Percentiles rank a stretch among this genome's conserved stretches.
Conservation (phyloP, 2,113 vertebrate genomes). For the Hassar affinis region DNA sequence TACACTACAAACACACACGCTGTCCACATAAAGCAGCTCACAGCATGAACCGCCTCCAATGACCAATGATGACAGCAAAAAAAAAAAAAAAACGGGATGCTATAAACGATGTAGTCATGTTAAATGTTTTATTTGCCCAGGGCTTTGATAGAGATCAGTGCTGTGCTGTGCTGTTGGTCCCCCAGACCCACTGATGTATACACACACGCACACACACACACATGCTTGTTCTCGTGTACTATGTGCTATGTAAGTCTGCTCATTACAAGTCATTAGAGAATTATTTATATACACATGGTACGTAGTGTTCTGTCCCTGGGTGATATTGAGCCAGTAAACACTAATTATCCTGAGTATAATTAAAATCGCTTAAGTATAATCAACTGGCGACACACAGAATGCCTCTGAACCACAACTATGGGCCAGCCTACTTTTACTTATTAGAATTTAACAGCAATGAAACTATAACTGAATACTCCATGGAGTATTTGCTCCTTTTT, state of each 20-base stretch:
- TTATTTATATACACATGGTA: neutral
- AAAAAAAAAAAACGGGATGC: too few species aligned
- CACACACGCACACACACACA: constrained; percentile 18
- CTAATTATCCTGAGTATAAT: constrained; percentile 13
- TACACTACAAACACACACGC: constrained; percentile 14
- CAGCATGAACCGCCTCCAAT: neutral
- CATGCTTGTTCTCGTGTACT: neutral
- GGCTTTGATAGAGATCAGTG: neutral
- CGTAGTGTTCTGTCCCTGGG: neutral
- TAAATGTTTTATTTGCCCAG: neutral
- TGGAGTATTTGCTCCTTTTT: neutral
- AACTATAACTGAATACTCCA: neutral
- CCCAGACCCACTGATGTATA: neutral
- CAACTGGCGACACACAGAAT: constrained; percentile 15
- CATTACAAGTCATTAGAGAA: constrained; percentile 9
- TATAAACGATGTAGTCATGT: neutral
- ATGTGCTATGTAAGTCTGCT: neutral
- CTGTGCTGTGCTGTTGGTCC: neutral
- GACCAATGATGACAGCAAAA: neutral
- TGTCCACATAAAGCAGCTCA: too few species aligned
- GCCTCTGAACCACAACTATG: neutral
- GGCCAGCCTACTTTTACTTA: neutral
- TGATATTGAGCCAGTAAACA: constrained; percentile 9
- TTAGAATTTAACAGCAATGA: neutral
- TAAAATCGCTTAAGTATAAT: neutral